These are phyloP conservation scores for Euwallacea similis DNA, from an alignment of 1,140 invertebrate species.

Conservation along the genomic window DNA sequence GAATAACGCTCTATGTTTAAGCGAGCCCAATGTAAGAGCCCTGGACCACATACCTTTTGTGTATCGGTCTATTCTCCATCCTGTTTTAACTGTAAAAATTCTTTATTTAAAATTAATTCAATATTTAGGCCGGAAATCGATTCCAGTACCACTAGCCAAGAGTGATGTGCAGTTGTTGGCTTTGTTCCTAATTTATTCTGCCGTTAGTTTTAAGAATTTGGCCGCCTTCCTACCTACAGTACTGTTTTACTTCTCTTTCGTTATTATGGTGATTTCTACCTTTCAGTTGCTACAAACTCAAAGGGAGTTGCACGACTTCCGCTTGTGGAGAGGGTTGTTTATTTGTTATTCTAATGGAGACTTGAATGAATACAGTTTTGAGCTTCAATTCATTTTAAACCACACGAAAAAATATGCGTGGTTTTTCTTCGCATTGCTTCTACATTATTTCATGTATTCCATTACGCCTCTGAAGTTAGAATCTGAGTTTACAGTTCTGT, in stretches of 20 bases:
- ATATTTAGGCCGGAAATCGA: constrained; percentile 62
- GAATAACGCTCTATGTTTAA: constrained; percentile 70
- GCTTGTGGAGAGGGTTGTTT: constrained; percentile 78
- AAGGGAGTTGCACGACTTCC: constrained; percentile 72
- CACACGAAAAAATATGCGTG: constrained; percentile 78
- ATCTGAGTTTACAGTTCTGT: constrained; percentile 77
- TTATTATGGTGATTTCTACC: constrained; percentile 74
- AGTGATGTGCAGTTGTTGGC: constrained; percentile 66
- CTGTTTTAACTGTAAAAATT: constrained; percentile 67
- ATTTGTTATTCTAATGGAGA: constrained; percentile 67
- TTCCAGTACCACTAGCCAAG: constrained; percentile 58
- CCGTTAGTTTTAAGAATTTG: constrained; percentile 66
- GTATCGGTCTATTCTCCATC: constrained; percentile 71
- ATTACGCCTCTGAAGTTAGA: constrained; percentile 76
- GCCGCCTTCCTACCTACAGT: constrained; percentile 68
- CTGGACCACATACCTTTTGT: constrained; percentile 70
- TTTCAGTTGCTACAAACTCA: constrained; percentile 78
- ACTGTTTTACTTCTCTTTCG: constrained; percentile 71
- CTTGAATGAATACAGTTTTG: constrained; percentile 74
- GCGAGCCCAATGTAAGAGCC: constrained; percentile 64
- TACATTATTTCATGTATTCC: constrained; percentile 76
- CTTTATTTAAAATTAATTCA: constrained; percentile 69
- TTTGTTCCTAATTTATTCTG: constrained; percentile 68
- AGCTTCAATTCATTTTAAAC: constrained; percentile 79
- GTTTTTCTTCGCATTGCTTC: constrained; percentile 73